Evolutionary conservation across 1,140 invertebrate species (phyloP), one percentile per base, ranked within the genome.

Genomic region (Dinoponera quadriceps): DNA sequence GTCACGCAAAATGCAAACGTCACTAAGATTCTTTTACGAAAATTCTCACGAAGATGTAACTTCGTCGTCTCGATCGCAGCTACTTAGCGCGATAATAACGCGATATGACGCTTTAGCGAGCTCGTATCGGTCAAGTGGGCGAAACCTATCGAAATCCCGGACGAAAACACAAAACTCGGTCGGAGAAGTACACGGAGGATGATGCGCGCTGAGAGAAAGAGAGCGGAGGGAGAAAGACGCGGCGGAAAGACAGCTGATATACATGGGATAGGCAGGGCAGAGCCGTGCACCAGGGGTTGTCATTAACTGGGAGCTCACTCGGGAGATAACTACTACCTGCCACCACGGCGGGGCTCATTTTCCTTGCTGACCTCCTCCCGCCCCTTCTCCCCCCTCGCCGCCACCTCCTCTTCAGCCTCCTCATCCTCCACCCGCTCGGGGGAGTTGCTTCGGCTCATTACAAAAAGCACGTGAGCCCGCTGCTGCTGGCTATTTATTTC

Each of bases 301-400:
- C 93, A 94, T 94, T 94, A 94, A 94, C 91, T 94, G 93, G 93
- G 91, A 94, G 93, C 93, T 93, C 92, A 87, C 87, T 91, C 88
- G 91, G 88, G 85, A 89, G 91, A 92, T 94, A 94, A 94, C 92
- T 90, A 94, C 93, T 94, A 94, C 93, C 93, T 94, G 93, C 93
- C 93, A 94, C 92, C 87, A 92, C 87, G 87, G 88, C 83, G 81
- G 77, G 89, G 89, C 92, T 93, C 92, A 94, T 94, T 94, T 93
- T 92, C 91, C 91, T 91, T 87, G 87, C 89, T 91, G 87, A 83
- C 82, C 71, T 83, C 60, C 72, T 78, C 75, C 38, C 77, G 59
- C 48, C 60, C 65, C 71, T 48, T 62, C 72, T 65, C 54, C 71
- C 27, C 25, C 66, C 20, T 22, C 68, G 38, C 54, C n/a, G n/a